These are phyloP conservation scores for Philantomba maxwellii DNA, from an alignment of 2,113 vertebrate genomes.

Conservation along the genomic window DNA sequence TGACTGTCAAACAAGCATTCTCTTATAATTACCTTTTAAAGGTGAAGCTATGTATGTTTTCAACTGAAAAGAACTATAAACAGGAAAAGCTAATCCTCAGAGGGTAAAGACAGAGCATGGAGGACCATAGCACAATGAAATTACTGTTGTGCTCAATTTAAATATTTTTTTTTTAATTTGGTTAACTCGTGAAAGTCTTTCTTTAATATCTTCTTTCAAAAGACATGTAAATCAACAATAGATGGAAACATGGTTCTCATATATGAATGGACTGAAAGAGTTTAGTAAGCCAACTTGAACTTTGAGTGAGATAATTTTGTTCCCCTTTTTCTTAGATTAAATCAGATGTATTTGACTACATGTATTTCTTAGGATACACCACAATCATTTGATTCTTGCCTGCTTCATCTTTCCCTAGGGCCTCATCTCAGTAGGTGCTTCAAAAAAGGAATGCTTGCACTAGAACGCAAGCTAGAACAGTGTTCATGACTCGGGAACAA, in stretches of 20 bases:
- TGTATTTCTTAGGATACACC: background rate
- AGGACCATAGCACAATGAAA: background rate
- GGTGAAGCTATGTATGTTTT: background rate
- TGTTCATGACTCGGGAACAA: background rate
- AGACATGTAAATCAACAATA: background rate
- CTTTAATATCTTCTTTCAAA: background rate
- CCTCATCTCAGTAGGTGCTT: background rate
- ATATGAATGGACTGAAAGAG: background rate
- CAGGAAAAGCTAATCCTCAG: background rate
- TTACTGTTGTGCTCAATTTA: background rate
- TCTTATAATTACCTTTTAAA: constrained; percentile 31
- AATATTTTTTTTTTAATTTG: background rate
- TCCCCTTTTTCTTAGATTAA: background rate
- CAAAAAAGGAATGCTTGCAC: background rate
- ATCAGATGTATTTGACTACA: background rate
- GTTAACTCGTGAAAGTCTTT: constrained; percentile 3
- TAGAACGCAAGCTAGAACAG: background rate
- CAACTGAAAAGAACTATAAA: background rate
- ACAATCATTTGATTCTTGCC: background rate
- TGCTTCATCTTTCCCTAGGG: background rate
- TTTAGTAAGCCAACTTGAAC: background rate
- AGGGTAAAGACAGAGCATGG: background rate
- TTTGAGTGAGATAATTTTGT: background rate
- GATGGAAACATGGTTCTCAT: background rate
- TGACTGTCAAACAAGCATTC: background rate